Base-by-base conservation (phyloP, 1,140 invertebrate genomes). In the Leptopilina boulardi region DNA sequence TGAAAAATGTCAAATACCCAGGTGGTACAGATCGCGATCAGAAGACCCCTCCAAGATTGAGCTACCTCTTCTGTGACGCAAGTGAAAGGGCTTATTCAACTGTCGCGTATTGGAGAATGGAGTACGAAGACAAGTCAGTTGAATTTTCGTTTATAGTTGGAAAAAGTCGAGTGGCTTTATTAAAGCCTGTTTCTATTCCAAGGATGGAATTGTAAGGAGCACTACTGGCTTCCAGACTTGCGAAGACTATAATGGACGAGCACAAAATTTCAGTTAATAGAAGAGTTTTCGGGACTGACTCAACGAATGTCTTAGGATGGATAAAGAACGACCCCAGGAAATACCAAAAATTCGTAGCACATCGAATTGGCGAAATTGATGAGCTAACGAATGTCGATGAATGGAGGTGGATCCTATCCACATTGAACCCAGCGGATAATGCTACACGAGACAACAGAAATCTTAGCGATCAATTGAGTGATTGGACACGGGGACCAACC, bases 291-390 rank as follows among this genome's bases (percentile, higher is more conserved):
- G 91, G 89, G 88, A 83, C 82, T 0, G 90, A 91, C 81, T 89
- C 88, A 0, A 78, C 44, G 5, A 85, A 83, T 0, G 84, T 87
- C 6, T 59, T 89, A 0, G 13, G 44, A 3, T 91, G 89, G 89
- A 82, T 91, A 0, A 59, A 77, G 44, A 74, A 73, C 1, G 73
- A 85, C 30, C 47, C 84, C 0, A 26, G 78, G 26, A 66, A 34
- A 1, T 89, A 88, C 72, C 87, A 86, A 54, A 73, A 84, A 0
- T 92, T 87, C 79, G 88, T 92, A 0, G 84, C 87, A 0, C 87
- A 90, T 76, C 70, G 89, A n/a, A 73, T 91, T 0, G 77, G 79
- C 0, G 81, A 89, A 78, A 92, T 92, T n/a, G 86, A 87, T 18
- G 79, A 87, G 26, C 8, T 82, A 3, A 84, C 84, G 8, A 42